A percentile compares a stretch with the other conserved stretches of the same genome.
phyloP scores from a whole-genome alignment of 2,888 invertebrate genomes.

The Pharmacophagus antenor region DNA sequence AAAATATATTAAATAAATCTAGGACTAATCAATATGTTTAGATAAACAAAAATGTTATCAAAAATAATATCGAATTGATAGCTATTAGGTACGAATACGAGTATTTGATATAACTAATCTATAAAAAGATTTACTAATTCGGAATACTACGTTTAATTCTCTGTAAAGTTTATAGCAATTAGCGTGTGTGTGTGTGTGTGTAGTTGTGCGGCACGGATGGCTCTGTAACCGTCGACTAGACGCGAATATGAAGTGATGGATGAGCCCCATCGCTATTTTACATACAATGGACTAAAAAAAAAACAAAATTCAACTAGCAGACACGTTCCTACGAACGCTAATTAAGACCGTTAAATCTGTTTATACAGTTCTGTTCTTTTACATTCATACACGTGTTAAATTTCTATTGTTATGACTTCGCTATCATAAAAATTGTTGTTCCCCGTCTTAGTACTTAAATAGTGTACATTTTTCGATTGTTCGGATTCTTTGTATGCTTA shows the following conservation, averaged over 20 bases:
- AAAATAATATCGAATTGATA: too few species aligned
- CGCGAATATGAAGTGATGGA: conserved; percentile 78
- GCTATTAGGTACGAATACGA: too few species aligned
- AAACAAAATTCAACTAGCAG: conserved; percentile 50
- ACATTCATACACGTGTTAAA: conserved; percentile 38
- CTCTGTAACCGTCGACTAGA: conserved; percentile 56
- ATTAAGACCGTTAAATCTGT: conserved; percentile 70
- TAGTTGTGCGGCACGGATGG: conserved; percentile 40
- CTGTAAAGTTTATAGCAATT: conserved; percentile 44
- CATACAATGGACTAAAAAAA: conserved; percentile 75
- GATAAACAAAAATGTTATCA: too few species aligned
- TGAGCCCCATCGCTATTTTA: conserved; percentile 67
- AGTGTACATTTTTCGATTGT: conserved; percentile 12
- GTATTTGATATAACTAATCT: too few species aligned
- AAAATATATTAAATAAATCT: too few species aligned
- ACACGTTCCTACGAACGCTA: conserved; percentile 71
- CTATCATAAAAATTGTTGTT: conserved; percentile 38
- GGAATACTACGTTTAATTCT: not conserved
- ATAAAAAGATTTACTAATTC: too few species aligned
- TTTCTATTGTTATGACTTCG: conserved; percentile 54
- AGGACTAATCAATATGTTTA: too few species aligned
- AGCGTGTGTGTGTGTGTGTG: conserved; percentile 50
- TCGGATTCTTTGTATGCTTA: conserved; percentile 5
- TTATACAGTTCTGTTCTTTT: conserved; percentile 55
- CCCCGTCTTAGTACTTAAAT: conserved; percentile 4